A percentile compares a stretch with the other conserved stretches of the same genome.
Evolutionary conservation across 1,140 invertebrate species (phyloP).

Genomic region (Neodiprion fabricii): DNA sequence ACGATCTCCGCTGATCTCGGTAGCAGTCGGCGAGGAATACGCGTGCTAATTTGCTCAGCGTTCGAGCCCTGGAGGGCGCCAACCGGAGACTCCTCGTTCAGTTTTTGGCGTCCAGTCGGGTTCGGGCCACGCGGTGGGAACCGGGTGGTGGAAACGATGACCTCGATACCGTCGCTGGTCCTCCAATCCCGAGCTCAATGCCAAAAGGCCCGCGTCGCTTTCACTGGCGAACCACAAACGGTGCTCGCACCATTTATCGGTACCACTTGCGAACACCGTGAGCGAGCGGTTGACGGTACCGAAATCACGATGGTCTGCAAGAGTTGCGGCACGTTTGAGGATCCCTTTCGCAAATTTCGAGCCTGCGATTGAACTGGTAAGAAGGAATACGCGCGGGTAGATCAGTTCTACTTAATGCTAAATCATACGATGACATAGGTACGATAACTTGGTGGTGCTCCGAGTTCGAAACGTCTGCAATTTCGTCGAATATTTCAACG

Average conservation of each 20-base stretch:
- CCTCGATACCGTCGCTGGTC: conserved; percentile 56
- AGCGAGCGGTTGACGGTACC: too few relatives aligned
- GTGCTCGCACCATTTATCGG: neutral
- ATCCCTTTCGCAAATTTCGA: too few relatives aligned
- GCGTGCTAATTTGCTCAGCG: conserved; percentile 1
- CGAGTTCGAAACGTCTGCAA: too few relatives aligned
- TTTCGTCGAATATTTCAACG: too few relatives aligned
- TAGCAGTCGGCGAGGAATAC: neutral
- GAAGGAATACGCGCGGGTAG: too few relatives aligned
- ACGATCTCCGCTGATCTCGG: too few relatives aligned
- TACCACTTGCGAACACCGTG: neutral
- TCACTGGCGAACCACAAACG: neutral
- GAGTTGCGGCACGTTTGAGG: too few relatives aligned
- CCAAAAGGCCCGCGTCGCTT: conserved; percentile 51
- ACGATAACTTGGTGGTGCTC: too few relatives aligned
- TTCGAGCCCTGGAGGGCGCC: conserved; percentile 4
- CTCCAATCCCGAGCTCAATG: conserved; percentile 57
- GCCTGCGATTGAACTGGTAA: too few relatives aligned
- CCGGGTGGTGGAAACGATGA: conserved; percentile 57
- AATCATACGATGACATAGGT: too few relatives aligned
- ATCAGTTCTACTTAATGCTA: too few relatives aligned
- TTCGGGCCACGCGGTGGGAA: conserved; percentile 44
- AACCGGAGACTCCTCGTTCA: conserved; percentile 28
- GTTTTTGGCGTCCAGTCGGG: conserved; percentile 44
- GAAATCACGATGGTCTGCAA: too few relatives aligned